A percentile compares a stretch with the other conserved stretches of the same genome.
phyloP scores from a whole-genome alignment of 2,888 invertebrate genomes.

The Acheta domesticus region DNA sequence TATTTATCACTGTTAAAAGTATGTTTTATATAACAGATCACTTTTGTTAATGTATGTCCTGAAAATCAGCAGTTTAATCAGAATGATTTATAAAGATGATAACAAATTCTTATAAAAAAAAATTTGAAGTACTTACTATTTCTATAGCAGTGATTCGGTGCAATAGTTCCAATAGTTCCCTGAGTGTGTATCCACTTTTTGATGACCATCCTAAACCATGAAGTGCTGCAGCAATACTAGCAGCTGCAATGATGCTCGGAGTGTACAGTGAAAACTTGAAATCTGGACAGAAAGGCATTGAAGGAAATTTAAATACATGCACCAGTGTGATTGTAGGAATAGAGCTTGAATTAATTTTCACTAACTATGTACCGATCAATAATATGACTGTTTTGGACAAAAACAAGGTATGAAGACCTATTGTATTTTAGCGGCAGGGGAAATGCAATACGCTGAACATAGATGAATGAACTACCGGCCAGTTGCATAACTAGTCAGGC shows the following conservation, averaged over 20 bases:
- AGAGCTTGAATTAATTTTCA: not conserved
- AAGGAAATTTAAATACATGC: constrained; percentile 26
- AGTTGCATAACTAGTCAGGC: too few species aligned
- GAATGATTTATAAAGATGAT: too few species aligned
- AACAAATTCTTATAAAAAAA: not conserved
- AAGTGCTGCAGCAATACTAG: constrained; percentile 82
- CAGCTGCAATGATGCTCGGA: constrained; percentile 86
- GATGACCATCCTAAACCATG: constrained; percentile 69
- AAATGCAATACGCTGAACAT: too few species aligned
- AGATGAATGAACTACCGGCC: too few species aligned
- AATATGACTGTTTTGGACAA: too few species aligned
- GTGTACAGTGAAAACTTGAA: constrained; percentile 85
- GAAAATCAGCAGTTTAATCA: too few species aligned
- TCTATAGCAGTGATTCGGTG: constrained; percentile 81
- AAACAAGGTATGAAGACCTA: too few species aligned
- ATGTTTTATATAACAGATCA: too few species aligned
- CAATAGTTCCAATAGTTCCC: constrained; percentile 64
- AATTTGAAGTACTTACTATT: constrained; percentile 59
- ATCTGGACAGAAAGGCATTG: constrained; percentile 60
- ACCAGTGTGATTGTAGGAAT: not conserved
- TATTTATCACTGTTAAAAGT: too few species aligned
- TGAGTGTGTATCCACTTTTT: constrained; percentile 61
- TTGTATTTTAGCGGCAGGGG: too few species aligned
- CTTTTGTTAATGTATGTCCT: too few species aligned
- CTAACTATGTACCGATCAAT: too few species aligned